These are phyloP conservation scores for Motacilla alba DNA, from an alignment of 2,113 vertebrate species.

Conservation along the genomic window DNA sequence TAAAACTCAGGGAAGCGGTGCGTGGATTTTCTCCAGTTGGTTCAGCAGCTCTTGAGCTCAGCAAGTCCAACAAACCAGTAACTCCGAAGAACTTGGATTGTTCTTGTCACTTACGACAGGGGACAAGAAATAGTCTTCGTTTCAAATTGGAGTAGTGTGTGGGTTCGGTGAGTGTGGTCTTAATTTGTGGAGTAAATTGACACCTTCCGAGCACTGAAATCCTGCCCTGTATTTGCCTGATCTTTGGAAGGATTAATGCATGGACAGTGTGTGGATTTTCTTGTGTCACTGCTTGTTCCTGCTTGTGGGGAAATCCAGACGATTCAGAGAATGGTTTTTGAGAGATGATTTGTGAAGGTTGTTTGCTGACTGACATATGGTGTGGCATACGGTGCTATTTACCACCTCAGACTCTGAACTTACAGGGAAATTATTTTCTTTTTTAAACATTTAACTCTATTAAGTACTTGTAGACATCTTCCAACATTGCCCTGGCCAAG, in stretches of 20 bases:
- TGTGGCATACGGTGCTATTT: slow-evolving; percentile 49
- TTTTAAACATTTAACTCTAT: slow-evolving; percentile 26
- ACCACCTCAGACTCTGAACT: slow-evolving; percentile 42
- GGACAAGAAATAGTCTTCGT: neutral
- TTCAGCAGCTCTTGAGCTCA: neutral
- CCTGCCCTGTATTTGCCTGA: neutral
- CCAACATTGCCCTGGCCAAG: neutral
- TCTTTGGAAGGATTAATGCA: neutral
- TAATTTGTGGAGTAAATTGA: neutral
- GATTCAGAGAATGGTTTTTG: neutral
- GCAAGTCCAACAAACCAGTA: neutral
- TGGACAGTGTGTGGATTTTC: neutral
- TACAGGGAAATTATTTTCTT: neutral
- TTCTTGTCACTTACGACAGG: neutral
- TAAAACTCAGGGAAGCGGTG: fast-evolving
- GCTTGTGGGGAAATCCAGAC: neutral
- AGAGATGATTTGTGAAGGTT: neutral
- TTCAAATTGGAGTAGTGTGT: neutral
- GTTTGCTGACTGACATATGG: slow-evolving; percentile 57
- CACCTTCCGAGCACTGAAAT: neutral
- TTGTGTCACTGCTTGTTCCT: neutral
- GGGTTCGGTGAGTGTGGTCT: neutral
- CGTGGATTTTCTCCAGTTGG: neutral
- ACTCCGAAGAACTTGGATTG: neutral
- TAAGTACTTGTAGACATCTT: slow-evolving; percentile 16